phyloP scores from a whole-genome alignment of 2,113 vertebrate species.

The Picathartes gymnocephalus region DNA sequence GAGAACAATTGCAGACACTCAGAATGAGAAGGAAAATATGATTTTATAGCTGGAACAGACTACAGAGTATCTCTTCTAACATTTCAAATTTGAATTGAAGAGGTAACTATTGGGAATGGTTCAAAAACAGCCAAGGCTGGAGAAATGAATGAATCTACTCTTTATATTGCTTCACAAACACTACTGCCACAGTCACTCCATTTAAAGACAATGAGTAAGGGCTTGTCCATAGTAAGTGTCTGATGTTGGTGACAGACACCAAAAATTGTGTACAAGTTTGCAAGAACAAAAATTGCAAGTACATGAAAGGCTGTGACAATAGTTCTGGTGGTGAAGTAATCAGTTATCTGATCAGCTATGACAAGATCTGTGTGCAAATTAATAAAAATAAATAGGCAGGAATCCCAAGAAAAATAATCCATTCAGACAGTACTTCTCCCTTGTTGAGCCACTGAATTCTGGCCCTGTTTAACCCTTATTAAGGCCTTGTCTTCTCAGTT shows the following conservation, averaged over 20 bases:
- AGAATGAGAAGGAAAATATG: slow-evolving; percentile 39
- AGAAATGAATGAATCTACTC: slow-evolving; percentile 15
- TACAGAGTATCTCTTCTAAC: slow-evolving; percentile 41
- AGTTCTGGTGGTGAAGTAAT: background rate
- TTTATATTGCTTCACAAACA: background rate
- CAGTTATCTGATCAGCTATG: background rate
- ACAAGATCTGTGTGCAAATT: background rate
- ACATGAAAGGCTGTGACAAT: background rate
- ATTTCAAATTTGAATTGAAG: slow-evolving; percentile 51
- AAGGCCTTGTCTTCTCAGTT: background rate
- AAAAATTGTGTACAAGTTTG: no score
- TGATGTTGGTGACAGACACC: background rate
- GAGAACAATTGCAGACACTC: slow-evolving; percentile 46
- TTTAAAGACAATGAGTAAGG: background rate
- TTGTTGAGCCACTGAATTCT: background rate
- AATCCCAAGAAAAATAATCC: background rate
- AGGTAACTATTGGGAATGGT: background rate
- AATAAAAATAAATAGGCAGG: background rate
- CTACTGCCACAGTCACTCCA: background rate
- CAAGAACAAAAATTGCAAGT: background rate
- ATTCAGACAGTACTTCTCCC: background rate
- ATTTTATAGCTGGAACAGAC: slow-evolving; percentile 51
- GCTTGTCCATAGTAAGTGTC: background rate
- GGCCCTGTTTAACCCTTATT: background rate
- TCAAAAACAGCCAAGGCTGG: background rate